Base-by-base conservation (phyloP, 2,888 invertebrate species). In the Thecophora atra region DNA sequence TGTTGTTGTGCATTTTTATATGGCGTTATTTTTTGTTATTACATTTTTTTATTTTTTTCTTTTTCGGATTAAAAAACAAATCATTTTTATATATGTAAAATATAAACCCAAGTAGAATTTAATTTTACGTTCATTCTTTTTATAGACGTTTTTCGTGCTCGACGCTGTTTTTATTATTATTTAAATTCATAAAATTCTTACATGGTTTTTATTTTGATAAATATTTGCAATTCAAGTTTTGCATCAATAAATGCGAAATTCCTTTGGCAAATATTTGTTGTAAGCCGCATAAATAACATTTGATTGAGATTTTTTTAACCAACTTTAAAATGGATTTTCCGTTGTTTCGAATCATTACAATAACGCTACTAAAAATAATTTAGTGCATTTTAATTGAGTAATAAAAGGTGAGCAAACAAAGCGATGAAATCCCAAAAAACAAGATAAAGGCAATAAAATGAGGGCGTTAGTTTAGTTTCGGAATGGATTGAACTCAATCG, bases 241-340 rank as follows among this genome's bases (percentile, higher is more conserved):
- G 51, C 65, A 65, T 65, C 51, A 65, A 67, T 58, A 68, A 56
- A 68, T 68, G 44, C 42, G 28, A 42, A 68, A 68, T 68, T 56
- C 68, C n/a, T 42, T 42, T 26, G 26, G 44, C 68, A 68, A 68
- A 68, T 58, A 68, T 68, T 58, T n/a, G 58, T 24, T 44, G 44
- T 68, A 58, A 68, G 26, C 56, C 42, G 42, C 51, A 56, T 56
- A 56, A 58, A 68, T 68, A 68, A 68, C 56, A 44, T 68, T 42
- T 68, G 37, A 56, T 68, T 68, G 42, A 58, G 26, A 68, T 44
- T 68, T 68, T 66, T 67, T 52, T 28, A 24, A 28, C 54, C 24
- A 64, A 64, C 44, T 21, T 26, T 60, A 24, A 15, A 3, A n/a
- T 37, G 30, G 8, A 44, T 42, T 21, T 15, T 44, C 26, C 24